phyloP scores from a whole-genome alignment of 2,888 invertebrate genomes.

The Apoderus coryli region DNA sequence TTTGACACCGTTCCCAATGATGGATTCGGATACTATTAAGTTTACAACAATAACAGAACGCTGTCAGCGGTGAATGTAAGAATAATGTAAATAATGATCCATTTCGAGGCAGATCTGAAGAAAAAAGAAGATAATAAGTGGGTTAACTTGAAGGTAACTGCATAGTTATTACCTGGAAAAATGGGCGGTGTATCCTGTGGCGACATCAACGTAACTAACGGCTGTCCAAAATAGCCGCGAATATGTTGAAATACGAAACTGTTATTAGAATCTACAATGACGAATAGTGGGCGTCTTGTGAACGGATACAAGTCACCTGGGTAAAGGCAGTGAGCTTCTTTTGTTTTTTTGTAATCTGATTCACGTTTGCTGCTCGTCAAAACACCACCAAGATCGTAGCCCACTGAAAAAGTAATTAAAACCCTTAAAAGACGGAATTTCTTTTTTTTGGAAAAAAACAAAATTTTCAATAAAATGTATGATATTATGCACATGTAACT shows the following conservation, averaged over 20 bases:
- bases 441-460: too few relatives aligned
- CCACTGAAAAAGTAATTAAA: slow-evolving; percentile 40
- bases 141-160: neutral
- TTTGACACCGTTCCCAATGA: slow-evolving; percentile 83
- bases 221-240: slow-evolving; percentile 82
- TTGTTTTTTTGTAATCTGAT: slow-evolving; percentile 33
- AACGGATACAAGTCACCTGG: slow-evolving; percentile 90
- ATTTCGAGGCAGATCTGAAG: slow-evolving; percentile 64
- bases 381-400: slow-evolving; percentile 84
- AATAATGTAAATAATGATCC: slow-evolving; percentile 92
- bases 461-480: too few relatives aligned
- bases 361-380: slow-evolving; percentile 68
- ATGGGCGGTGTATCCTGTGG: slow-evolving; percentile 78
- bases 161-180: slow-evolving; percentile 53
- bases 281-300: slow-evolving; percentile 81
- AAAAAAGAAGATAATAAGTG: slow-evolving; percentile 4
- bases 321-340: slow-evolving; percentile 68
- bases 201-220: slow-evolving; percentile 84
- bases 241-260: slow-evolving; percentile 85
- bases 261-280: slow-evolving; percentile 92
- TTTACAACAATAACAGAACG: slow-evolving; percentile 83
- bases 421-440: slow-evolving; percentile 9
- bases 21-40: slow-evolving; percentile 71
- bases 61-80: slow-evolving; percentile 85
- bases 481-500: too few relatives aligned